Percentiles rank a stretch among this genome's conserved stretches.
These are phyloP conservation scores for Ommatoiulus sabulosus DNA, from an alignment of 2,888 invertebrate species.

Conservation along the genomic window DNA sequence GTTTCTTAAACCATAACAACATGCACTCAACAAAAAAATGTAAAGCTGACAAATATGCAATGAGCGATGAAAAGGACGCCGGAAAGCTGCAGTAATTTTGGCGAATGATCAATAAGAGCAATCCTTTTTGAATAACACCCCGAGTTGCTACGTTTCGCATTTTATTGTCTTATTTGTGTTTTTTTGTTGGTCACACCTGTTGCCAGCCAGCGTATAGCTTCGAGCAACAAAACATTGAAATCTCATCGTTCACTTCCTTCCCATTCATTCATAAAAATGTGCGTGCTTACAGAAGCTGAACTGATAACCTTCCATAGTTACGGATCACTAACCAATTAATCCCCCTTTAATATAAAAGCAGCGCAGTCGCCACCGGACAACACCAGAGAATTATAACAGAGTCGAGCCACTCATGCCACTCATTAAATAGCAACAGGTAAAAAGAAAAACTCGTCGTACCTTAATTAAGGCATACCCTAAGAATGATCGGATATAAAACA, in stretches of 20 bases:
- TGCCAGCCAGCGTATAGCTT: conserved; percentile 18
- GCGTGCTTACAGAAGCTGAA: conserved; percentile 43
- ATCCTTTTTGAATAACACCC: not conserved
- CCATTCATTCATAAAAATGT: conserved; percentile 42
- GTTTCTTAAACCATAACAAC: too few relatives aligned
- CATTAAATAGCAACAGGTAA: not conserved
- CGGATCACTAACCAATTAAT: conserved; percentile 43
- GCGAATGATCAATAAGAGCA: not conserved
- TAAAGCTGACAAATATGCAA: not conserved
- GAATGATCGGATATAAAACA: not conserved
- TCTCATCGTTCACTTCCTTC: conserved; percentile 43
- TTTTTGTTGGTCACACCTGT: conserved; percentile 8
- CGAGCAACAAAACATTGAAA: conserved; percentile 26
- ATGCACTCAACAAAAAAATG: too few relatives aligned
- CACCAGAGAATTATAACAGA: not conserved
- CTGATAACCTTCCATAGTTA: conserved; percentile 39
- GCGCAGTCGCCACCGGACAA: conserved; percentile 20
- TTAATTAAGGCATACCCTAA: conserved; percentile 26
- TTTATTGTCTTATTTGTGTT: conserved; percentile 19
- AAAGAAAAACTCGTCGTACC: not conserved
- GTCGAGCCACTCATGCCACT: conserved; percentile 3
- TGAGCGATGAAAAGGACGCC: not conserved
- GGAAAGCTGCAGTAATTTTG: conserved; percentile 13
- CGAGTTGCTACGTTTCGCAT: not conserved
- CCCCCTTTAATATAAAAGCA: conserved; percentile 39